phyloP scores from a whole-genome alignment of 2,797 vertebrate species.

The Pelochelys cantorii region DNA sequence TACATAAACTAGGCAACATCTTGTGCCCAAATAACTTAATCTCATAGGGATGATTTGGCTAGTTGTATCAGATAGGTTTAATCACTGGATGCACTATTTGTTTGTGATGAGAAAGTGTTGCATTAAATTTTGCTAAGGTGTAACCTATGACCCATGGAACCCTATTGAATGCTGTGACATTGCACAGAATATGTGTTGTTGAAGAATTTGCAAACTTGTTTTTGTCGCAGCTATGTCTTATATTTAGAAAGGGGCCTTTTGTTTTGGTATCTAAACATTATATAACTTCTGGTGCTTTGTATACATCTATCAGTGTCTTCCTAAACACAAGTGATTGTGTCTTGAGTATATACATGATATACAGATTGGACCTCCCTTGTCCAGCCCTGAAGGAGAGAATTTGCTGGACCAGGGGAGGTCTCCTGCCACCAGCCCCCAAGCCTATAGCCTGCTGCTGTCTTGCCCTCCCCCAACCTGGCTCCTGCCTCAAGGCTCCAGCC shows the following conservation, averaged over 20 bases:
- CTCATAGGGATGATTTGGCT: background rate
- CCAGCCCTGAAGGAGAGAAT: too few species aligned
- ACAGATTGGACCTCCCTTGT: too few species aligned
- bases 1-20: background rate
- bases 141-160: background rate
- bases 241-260: background rate
- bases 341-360: background rate
- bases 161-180: background rate
- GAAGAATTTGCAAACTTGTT: background rate
- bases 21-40: slow-evolving; percentile 13
- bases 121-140: background rate
- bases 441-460: too few species aligned
- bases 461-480: too few species aligned
- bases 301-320: background rate
- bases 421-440: too few species aligned
- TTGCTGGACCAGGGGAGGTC: too few species aligned
- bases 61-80: background rate
- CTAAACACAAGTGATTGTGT: background rate
- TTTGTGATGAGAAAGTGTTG: background rate
- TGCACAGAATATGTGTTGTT: background rate
- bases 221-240: background rate
- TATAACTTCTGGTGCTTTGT: background rate
- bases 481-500: too few species aligned
- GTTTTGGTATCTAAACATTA: slow-evolving; percentile 17
- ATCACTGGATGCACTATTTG: background rate